Evolutionary conservation across 2,888 invertebrate species (phyloP), one percentile per base, ranked within the genome.

Genomic region (Salpingus planirostris): DNA sequence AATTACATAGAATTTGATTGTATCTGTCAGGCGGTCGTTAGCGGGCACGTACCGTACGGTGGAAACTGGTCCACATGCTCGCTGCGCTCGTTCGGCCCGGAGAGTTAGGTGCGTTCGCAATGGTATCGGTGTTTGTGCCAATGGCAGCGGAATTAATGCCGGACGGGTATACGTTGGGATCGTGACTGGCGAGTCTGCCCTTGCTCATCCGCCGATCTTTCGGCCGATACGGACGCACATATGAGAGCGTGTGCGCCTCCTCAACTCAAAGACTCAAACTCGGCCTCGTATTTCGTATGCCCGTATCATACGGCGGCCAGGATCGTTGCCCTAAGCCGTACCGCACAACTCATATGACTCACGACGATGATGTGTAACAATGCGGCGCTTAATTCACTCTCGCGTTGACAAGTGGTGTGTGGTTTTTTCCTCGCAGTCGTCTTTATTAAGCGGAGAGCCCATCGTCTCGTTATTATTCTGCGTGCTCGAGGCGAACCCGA

Each of bases 141-240:
- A 46, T 48, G 49, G 50, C 49, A 52, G 49, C 47, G 44, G 47
- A 52, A 54, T 51, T 51, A 54, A 50, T 54, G 52, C 52, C 46
- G 38, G 38, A 36, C 46, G 48, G 44, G 50, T 53, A 50, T n/a
- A 18, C 23, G 23, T 23, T 46, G 48, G 39, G 44, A 40, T 53
- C 53, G 53, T 55, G 53, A 53, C 50, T 51, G 37, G 43, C 30
- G 32, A 37, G 40, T 33, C 33, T 53, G 47, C 52, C 47, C 48
- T 52, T 52, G 49, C 49, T 49, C 52, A 52, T 52, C 50, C 44
- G 46, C 49, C 40, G 53, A 54, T 54, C 49, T 44, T 42, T 34
- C 40, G 41, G 40, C 43, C 48, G 47, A 49, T 43, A 47, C 43
- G 40, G 31, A 47, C 43, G 39, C 27, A 27, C 18, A 24, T 24